Evolutionary conservation across 2,113 vertebrate genomes (phyloP).

Genomic region (Triplophysa tibetana): DNA sequence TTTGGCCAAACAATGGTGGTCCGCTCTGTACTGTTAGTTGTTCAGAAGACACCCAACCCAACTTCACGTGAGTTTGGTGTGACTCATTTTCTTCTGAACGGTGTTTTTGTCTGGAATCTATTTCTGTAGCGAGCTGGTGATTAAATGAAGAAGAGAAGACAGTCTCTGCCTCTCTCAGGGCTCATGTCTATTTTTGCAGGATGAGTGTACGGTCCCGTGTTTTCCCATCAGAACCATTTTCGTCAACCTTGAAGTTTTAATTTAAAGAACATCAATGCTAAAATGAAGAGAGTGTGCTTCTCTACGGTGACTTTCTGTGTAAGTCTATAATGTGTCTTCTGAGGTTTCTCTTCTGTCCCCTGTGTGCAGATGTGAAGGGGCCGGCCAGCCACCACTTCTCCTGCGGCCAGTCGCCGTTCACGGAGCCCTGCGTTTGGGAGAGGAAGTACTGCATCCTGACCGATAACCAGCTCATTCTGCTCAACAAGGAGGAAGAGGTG

Average conservation of each 20-base stretch:
- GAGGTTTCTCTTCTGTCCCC: slow-evolving; percentile 35
- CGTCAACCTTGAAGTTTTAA: background rate
- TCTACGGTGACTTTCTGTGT: background rate
- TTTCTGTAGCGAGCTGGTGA: slow-evolving; percentile 20
- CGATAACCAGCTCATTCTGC: slow-evolving; percentile 90
- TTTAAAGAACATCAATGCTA: background rate
- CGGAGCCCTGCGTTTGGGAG: slow-evolving; percentile 84
- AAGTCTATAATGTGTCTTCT: background rate
- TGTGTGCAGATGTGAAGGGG: slow-evolving; percentile 86
- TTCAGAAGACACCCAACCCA: background rate
- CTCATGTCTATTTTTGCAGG: slow-evolving; percentile 16
- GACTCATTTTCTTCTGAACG: slow-evolving; percentile 20
- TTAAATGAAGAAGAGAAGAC: slow-evolving; percentile 25
- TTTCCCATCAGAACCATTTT: background rate
- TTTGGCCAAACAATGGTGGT: slow-evolving; percentile 2
- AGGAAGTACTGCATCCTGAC: slow-evolving; percentile 92
- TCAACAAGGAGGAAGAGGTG: slow-evolving; percentile 91
- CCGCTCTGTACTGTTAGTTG: background rate
- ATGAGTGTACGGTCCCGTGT: background rate
- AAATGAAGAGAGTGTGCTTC: slow-evolving; percentile 21
- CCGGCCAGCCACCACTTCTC: slow-evolving; percentile 89
- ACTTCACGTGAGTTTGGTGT: background rate
- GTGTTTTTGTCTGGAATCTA: slow-evolving; percentile 18
- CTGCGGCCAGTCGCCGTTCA: slow-evolving; percentile 90
- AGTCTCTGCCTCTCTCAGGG: background rate